Evolutionary conservation across 2,797 vertebrate species (phyloP), one percentile per base, ranked within the genome.

Genomic region (Lemur catta): DNA sequence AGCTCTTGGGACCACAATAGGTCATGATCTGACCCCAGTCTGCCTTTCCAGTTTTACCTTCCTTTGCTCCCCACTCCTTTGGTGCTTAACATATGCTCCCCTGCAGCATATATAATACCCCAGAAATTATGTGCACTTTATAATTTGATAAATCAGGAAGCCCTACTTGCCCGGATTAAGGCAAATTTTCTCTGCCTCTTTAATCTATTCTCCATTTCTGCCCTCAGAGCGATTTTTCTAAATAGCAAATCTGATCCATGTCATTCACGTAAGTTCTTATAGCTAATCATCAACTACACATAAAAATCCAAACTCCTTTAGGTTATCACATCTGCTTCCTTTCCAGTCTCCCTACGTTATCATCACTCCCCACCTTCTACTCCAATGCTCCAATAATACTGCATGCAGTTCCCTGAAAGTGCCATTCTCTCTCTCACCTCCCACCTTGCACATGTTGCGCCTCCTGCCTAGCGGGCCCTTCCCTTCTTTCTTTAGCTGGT

Each of bases 221-320:
- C 43, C 48, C 18, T 57, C 63, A 20, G 0, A 67, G 35, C 59
- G 24, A 79, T 79, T 41, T 96, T 91, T 78, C 78, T 92, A 84
- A 88, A 91, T 67, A 41, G 72, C 38, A 84, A 63, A 88, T 41
- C 46, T 88, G 71, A 93, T 46, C 38, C 75, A 76, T 24, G 15
- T 63, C 81, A 96, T n/a, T 94, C 43, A 80, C 6, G 61, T 84
- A 76, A 71, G 28, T 82, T 63, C 82, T 96, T 71, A 46, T 43
- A 38, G n/a, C 18, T 85, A 81, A 93, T 90, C 41, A 90, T 28
- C 80, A 35, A 55, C 52, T 69, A 71, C 13, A 87, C 8, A 91
- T 65, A 91, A 93, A 92, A 85, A 89, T 75, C 92, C 41, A 74
- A 89, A 95, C 65, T 82, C 57, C 57, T 92, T 24, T 2, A 6